Evolutionary conservation across 2,113 vertebrate genomes (phyloP), one percentile per base, ranked within the genome.

Genomic region (Tautogolabrus adspersus): DNA sequence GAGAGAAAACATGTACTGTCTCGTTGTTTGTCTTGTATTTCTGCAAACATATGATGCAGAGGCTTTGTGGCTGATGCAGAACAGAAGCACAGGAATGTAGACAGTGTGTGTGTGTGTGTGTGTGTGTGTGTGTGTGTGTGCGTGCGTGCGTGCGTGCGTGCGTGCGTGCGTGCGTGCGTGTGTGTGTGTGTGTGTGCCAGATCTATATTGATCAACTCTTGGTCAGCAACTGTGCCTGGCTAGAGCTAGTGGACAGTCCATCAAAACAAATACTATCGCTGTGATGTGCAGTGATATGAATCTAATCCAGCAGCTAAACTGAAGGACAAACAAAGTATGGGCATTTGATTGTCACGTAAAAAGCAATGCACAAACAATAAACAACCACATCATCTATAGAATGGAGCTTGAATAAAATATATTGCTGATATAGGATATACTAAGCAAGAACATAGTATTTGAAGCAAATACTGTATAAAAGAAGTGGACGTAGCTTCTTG

Each of bases 211-310:
- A 83, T 73, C 26, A 3, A 34, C 46, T 49, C 56, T 8, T 58
- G 38, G 1, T 22, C 30, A 64, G 22, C 44, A 19, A 13, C 18
- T 46, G 9, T 40, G 47, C 56, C 0, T 46, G 38, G 22, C 13
- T 37, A 22, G 49, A 62, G 37, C 22, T 47, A 26, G 52, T 46
- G 68, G 21, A 61, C 30, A 61, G 22, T 66, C 68, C 19, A 57
- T 60, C 3, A 52, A 73, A 37, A 3, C 13, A 40, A 66, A 69
- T 19, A 18, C 56, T 56, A 49, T 6, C 40, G 38, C 11, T 55
- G 46, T 72, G 70, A 18, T 15, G 16, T 55, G 38, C 5, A 10
- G 34, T 66, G 46, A 44, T 65, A 49, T 77, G 61, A 75, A 67
- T 37, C 40, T 47, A 26, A 82, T 59, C 42, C 55, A 38, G 54